Evolutionary conservation across 1,140 invertebrate genomes (phyloP), one percentile per base, ranked within the genome.

Genomic region (Nephotettix cincticeps): DNA sequence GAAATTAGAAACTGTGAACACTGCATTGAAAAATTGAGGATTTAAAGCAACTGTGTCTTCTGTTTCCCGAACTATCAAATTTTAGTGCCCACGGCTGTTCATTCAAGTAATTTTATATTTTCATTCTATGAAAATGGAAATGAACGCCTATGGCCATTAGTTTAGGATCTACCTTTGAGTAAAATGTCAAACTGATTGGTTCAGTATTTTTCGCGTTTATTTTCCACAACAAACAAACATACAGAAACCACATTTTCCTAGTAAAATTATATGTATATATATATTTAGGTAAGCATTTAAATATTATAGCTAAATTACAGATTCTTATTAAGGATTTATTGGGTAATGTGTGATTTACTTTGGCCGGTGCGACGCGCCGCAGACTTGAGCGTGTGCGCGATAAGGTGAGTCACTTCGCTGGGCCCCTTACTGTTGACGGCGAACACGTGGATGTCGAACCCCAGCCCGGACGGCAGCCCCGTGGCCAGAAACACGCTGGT

Each of bases 341-440:
- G 17, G 6, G 36, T 40, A 9, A 17, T 40, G n/a, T n/a, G n/a
- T 4, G 21, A 14, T 25, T 61, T 61, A 67, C 28, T 54, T 36
- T 71, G 17, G 90, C 90, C 89, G 78, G 89, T 91, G 75, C 91
- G 86, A 79, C 89, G 91, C 77, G 92, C 90, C 19, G 91, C 90
- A 71, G 89, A 86, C 79, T 91, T 92, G 2, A 92, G 80, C 1
- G 91, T 93, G 71, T 84, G 79, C 92, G 93, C 74, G 86, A 85
- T 43, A 90, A 87, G 77, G 88, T 90, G 68, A 91, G 78, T 66
- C 83, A 86, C 85, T 28, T 87, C 83, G 78, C 89, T 91, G 66
- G 84, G 83, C 36, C 91, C 91, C 75, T 87, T 89, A 45, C 85
- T 83, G 79, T 93, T 93, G 74, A 86, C 85, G 32, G 91, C 88